Conservation (phyloP, 2,888 invertebrate species). For the Anticlea derivata region DNA sequence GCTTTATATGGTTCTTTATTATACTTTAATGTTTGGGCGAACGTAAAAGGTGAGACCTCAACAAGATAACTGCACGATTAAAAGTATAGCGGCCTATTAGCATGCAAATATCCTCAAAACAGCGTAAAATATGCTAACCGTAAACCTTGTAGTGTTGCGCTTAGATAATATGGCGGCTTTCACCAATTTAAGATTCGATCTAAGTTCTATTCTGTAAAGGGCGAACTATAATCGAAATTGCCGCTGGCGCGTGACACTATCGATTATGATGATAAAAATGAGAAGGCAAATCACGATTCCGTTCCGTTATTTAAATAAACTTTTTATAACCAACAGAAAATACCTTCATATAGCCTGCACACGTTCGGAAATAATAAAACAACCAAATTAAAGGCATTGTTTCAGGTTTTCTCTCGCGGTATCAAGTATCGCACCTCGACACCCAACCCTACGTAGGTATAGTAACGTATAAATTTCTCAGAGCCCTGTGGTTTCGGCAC, state of each 20-base stretch:
- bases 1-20: slow-evolving; percentile 42
- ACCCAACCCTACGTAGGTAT: slow-evolving; percentile 38
- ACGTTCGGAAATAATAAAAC: slow-evolving; percentile 41
- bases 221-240: slow-evolving; percentile 21
- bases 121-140: slow-evolving; percentile 14
- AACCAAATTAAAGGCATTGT: slow-evolving; percentile 46
- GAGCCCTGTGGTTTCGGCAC: slow-evolving; percentile 57
- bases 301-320: slow-evolving; percentile 10
- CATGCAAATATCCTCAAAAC: slow-evolving; percentile 46
- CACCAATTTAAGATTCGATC: slow-evolving; percentile 25
- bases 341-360: background rate
- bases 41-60: slow-evolving; percentile 42
- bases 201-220: slow-evolving; percentile 15
- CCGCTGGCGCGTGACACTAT: slow-evolving; percentile 24
- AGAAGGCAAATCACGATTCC: slow-evolving; percentile 25
- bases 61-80: slow-evolving; percentile 44
- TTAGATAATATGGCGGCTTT: slow-evolving; percentile 28
- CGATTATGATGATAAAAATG: slow-evolving; percentile 6
- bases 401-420: slow-evolving; percentile 41
- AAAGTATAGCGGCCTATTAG: slow-evolving; percentile 45
- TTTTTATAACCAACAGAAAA: slow-evolving; percentile 7
- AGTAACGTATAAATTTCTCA: slow-evolving; percentile 44
- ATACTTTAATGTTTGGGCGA: slow-evolving; percentile 43
- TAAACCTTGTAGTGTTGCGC: slow-evolving; percentile 16
- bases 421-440: slow-evolving; percentile 50